A percentile compares a stretch with the other conserved stretches of the same genome.
phyloP scores from a whole-genome alignment of 2,113 vertebrate species.

The Oreochromis niloticus region DNA sequence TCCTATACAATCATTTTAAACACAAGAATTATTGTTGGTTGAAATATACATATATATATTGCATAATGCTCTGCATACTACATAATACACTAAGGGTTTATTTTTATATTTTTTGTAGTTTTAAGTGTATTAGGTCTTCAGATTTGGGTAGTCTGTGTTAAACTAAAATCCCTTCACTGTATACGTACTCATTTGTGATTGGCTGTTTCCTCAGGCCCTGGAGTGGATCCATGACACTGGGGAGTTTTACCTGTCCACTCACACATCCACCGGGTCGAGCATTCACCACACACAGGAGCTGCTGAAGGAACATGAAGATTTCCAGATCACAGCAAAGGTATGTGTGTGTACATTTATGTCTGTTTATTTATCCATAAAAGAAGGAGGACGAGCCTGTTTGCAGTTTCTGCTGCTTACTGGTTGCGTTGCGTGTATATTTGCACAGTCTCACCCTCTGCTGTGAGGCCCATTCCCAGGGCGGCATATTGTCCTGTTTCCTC shows the following conservation, averaged over 20 bases:
- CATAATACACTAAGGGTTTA: neutral
- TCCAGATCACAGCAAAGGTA: constrained; percentile 98
- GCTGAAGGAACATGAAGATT: constrained; percentile 96
- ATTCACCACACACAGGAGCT: constrained; percentile 97
- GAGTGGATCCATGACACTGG: constrained; percentile 99
- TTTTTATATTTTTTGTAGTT: neutral
- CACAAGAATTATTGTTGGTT: neutral
- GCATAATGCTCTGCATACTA: neutral
- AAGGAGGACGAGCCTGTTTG: neutral
- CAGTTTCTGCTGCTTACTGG: neutral
- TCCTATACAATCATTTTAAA: neutral
- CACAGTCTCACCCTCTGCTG: neutral
- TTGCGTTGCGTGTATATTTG: constrained; percentile 11
- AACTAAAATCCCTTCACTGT: neutral
- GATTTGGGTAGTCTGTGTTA: neutral
- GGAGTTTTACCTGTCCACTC: constrained; percentile 98
- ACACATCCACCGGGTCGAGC: constrained; percentile 94
- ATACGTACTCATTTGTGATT: neutral
- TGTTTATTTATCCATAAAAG: neutral
- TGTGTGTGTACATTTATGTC: neutral
- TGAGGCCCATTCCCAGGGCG: constrained; percentile 55
- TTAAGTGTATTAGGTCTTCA: neutral
- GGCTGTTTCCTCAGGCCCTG: constrained; percentile 76
- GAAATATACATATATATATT: neutral
- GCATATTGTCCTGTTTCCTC: constrained; percentile 49